Base-by-base conservation (phyloP, 2,113 vertebrate genomes). In the Cisticola juncidis region DNA sequence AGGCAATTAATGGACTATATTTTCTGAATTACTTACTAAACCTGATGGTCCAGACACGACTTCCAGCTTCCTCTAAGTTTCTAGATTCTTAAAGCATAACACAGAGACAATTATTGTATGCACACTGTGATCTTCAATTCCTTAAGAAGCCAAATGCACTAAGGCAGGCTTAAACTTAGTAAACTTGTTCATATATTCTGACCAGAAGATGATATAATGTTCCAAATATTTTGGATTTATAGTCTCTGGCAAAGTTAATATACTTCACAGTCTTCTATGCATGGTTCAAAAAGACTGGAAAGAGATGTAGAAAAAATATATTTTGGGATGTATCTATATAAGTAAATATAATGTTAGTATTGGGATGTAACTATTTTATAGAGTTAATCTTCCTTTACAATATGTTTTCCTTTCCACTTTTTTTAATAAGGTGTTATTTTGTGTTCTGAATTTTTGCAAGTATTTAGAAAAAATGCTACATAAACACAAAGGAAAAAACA, bases 61-160 rank as follows among this genome's bases (percentile, higher is more conserved):
- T 72, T 88, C 25, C 31, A 65, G 9, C 12, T 81, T 73, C 42
- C 38, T 35, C 26, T 21, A 62, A 53, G 15, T 31, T 61, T 80
- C 20, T n/a, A 17, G 54, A 31, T 38, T 48, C 36, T 65, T 48
- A 60, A 73, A 57, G 17, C n/a, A 23, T 31, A n/a, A 44, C 22
- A 15, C 9, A 71, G 29, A 80, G 8, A 29, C 12, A 56, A 16
- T 50, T 80, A 29, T 14, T 40, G 7, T 22, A 26, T 0, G 1
- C 0, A 4, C 18, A 15, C 15, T 33, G 10, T 2, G 2, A 45
- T 69, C 60, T 74, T 81, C 25, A 35, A 0, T 60, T 66, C 54
- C 72, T 79, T 28, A 65, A 48, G 44, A 58, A 94, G 38, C 9
- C 38, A 38, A 38, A 38, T 38, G 40, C 31, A 65, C 42, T 61